These are phyloP conservation scores for Meiosimyza decipiens DNA, from an alignment of 2,888 invertebrate species.

Conservation along the genomic window DNA sequence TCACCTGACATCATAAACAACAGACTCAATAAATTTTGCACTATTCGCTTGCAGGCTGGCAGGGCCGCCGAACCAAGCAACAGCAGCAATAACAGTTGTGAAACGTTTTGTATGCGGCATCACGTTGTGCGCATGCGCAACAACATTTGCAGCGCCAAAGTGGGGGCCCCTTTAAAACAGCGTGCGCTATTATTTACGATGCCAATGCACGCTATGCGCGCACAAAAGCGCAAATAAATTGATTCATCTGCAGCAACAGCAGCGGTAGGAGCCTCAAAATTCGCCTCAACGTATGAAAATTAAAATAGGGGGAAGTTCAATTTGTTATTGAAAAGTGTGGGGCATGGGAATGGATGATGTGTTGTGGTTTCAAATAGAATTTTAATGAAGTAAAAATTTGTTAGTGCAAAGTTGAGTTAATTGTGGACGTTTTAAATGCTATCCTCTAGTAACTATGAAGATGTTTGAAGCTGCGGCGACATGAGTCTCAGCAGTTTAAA, in stretches of 20 bases:
- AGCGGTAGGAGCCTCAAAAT: not conserved
- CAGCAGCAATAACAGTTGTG: conserved; percentile 42
- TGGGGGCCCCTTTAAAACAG: conserved; percentile 8
- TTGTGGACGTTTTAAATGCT: too few relatives aligned
- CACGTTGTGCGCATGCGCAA: conserved; percentile 30
- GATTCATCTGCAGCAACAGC: conserved; percentile 44
- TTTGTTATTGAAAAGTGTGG: too few relatives aligned
- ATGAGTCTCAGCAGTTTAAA: too few relatives aligned
- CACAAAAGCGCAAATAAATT: conserved; percentile 44
- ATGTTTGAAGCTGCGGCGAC: too few relatives aligned
- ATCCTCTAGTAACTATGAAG: too few relatives aligned
- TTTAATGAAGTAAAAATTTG: too few relatives aligned
- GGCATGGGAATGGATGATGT: too few relatives aligned
- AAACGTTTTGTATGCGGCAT: conserved; percentile 37
- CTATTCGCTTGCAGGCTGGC: conserved; percentile 17
- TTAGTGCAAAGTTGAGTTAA: too few relatives aligned
- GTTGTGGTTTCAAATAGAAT: too few relatives aligned
- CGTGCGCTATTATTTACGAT: conserved; percentile 47
- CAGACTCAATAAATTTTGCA: conserved; percentile 63
- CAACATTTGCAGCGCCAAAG: not conserved
- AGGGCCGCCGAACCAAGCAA: conserved; percentile 35
- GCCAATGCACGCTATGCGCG: conserved; percentile 47
- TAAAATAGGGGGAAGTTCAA: not conserved
- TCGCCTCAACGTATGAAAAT: not conserved
- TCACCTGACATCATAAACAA: conserved; percentile 66